Evolutionary conservation across 2,113 vertebrate genomes (phyloP), one percentile per base, ranked within the genome.

Genomic region (Astur gentilis): DNA sequence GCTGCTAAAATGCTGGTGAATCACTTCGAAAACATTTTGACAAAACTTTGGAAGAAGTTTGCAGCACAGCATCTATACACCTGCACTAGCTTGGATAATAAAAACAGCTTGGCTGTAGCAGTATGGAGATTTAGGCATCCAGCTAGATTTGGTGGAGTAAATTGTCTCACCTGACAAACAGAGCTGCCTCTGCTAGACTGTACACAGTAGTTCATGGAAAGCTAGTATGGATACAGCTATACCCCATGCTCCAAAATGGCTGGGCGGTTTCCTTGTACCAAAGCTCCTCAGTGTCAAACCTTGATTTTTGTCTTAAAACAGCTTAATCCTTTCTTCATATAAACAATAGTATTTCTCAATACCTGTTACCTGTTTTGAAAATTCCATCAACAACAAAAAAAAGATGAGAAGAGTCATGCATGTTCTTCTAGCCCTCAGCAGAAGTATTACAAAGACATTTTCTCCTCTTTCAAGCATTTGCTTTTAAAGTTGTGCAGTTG

Each of bases 171-270:
- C 50, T 22, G 44, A 6, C 31, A 13, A 14, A 29, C 32, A 31
- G 36, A 22, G 45, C 73, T 80, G 44, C 9, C 57, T 26, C 66
- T 13, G 36, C 61, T 54, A 23, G 42, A 5, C 52, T 38, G 62
- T 21, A 2, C 4, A 0, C 38, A 0, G 31, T 4, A 7, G 25
- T 16, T 55, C 14, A 5, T 6, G 40, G 44, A 21, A 16, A 17
- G 45, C 16, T 34, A 4, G 9, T 42, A 9, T 27, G 45, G 52
- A 7, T 32, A 7, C 4, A 7, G 32, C 57, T 47, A 1, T 27
- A 21, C 8, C 13, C 52, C 1, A 0, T 16, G 29, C 47, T 61
- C 25, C 11, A 13, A 29, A 19, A 29, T 2, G 23, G 50, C 72
- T 25, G 6, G 13, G 25, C 1, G 0, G 8, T 65, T 71, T 44